Percentiles rank a stretch among this genome's conserved stretches.
Evolutionary conservation across 2,797 vertebrate species (phyloP).

Genomic region (Anguilla pacifica): DNA sequence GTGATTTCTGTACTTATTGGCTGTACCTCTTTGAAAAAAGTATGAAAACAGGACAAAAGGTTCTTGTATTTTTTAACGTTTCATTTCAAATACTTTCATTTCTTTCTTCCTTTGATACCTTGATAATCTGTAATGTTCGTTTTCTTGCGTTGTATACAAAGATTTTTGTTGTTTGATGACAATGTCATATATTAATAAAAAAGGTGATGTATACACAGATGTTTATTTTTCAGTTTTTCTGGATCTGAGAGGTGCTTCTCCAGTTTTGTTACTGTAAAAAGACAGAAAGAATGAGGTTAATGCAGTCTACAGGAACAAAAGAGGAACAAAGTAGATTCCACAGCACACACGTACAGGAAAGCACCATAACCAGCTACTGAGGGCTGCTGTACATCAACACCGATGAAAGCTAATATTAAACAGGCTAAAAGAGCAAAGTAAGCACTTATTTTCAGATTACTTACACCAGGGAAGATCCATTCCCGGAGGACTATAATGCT

Average conservation of each 20-base stretch:
- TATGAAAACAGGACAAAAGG: background rate
- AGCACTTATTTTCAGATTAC: slow-evolving; percentile 22
- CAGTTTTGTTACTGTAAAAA: slow-evolving; percentile 27
- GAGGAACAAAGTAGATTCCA: background rate
- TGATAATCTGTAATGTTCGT: background rate
- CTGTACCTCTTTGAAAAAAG: background rate
- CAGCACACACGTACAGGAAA: background rate
- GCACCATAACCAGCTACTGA: background rate
- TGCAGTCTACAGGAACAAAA: background rate
- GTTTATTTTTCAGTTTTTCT: slow-evolving; percentile 18
- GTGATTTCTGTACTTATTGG: background rate
- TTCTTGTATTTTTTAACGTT: slow-evolving; percentile 21
- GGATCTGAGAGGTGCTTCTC: background rate
- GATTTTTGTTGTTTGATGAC: slow-evolving; percentile 1
- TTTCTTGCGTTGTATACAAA: slow-evolving; percentile 17
- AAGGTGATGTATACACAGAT: background rate
- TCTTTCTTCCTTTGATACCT: slow-evolving; percentile 5
- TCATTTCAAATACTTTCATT: slow-evolving; percentile 23
- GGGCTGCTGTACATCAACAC: background rate
- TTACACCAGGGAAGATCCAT: background rate
- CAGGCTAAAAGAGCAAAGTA: background rate
- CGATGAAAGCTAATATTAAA: slow-evolving; percentile 24
- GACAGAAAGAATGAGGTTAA: slow-evolving; percentile 21
- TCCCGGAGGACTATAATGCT: background rate
- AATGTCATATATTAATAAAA: background rate